Conservation (phyloP, 2,888 invertebrate species). For the Synanthedon myopaeformis region DNA sequence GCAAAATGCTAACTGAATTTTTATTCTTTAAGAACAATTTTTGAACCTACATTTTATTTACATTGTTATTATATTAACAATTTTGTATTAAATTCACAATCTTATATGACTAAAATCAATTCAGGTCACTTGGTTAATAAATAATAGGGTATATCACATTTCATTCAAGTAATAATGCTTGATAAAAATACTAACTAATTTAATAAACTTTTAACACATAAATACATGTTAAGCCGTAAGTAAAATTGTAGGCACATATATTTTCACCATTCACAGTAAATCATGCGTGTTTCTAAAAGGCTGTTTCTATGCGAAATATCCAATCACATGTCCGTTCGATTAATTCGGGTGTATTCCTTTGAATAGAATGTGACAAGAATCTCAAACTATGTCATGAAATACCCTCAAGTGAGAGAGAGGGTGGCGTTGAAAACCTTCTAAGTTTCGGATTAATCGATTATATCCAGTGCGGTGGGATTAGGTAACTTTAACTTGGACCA, state of each 20-base stretch:
- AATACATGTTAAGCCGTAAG: too few species aligned
- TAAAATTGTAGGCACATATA: too few species aligned
- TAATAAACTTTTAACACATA: too few species aligned
- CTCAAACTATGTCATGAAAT: slow-evolving; percentile 29
- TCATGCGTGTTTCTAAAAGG: neutral
- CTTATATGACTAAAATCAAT: too few species aligned
- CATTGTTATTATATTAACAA: too few species aligned
- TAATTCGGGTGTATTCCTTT: slow-evolving; percentile 23
- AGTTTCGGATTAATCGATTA: slow-evolving; percentile 55
- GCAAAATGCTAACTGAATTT: slow-evolving; percentile 6
- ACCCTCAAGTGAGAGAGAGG: slow-evolving; percentile 17
- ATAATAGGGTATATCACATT: too few species aligned
- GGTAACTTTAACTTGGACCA: slow-evolving; percentile 40
- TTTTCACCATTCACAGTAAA: neutral
- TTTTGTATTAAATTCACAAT: too few species aligned
- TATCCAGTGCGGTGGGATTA: slow-evolving; percentile 35
- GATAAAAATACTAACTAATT: too few species aligned
- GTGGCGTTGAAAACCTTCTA: slow-evolving; percentile 31
- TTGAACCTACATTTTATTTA: too few species aligned
- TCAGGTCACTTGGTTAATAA: too few species aligned
- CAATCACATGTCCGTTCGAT: slow-evolving; percentile 16
- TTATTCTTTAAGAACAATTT: too few species aligned
- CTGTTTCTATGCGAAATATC: slow-evolving; percentile 13
- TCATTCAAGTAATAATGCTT: too few species aligned
- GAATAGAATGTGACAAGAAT: slow-evolving; percentile 8